These are phyloP conservation scores for Harpalus rufipes DNA, from an alignment of 2,888 invertebrate genomes.

Conservation along the genomic window DNA sequence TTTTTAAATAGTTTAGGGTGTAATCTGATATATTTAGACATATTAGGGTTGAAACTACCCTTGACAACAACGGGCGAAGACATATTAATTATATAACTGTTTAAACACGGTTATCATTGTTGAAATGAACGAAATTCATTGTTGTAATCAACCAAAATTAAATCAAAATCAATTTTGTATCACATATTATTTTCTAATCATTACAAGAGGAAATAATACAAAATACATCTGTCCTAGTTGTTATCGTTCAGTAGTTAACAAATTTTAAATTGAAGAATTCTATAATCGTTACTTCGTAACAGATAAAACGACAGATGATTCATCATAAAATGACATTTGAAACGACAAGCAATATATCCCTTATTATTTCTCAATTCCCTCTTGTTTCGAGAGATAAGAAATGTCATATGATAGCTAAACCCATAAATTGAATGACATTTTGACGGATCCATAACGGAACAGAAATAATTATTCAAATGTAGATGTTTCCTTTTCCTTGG, in stretches of 20 bases:
- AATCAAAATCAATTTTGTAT: too few relatives aligned
- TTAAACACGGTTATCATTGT: background rate
- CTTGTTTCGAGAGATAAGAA: constrained; percentile 44
- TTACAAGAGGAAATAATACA: background rate
- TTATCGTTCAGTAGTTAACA: background rate
- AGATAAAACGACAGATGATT: background rate
- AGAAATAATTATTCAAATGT: background rate
- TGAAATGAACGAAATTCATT: background rate
- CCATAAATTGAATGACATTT: constrained; percentile 19
- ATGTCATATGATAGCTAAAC: constrained; percentile 31
- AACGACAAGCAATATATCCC: constrained; percentile 27
- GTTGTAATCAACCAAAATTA: background rate
- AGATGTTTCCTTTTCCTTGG: background rate
- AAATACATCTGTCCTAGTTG: background rate
- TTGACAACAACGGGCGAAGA: background rate
- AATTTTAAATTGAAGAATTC: constrained; percentile 2
- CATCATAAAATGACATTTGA: constrained; percentile 5
- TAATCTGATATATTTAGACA: background rate
- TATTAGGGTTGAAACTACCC: background rate
- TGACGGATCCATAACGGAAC: background rate
- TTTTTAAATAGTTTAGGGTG: background rate
- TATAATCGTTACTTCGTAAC: background rate
- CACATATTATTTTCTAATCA: too few relatives aligned
- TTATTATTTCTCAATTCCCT: constrained; percentile 37
- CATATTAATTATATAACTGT: background rate